These are phyloP conservation scores for Druceiella hillmani DNA, from an alignment of 2,888 invertebrate genomes.

Conservation along the genomic window DNA sequence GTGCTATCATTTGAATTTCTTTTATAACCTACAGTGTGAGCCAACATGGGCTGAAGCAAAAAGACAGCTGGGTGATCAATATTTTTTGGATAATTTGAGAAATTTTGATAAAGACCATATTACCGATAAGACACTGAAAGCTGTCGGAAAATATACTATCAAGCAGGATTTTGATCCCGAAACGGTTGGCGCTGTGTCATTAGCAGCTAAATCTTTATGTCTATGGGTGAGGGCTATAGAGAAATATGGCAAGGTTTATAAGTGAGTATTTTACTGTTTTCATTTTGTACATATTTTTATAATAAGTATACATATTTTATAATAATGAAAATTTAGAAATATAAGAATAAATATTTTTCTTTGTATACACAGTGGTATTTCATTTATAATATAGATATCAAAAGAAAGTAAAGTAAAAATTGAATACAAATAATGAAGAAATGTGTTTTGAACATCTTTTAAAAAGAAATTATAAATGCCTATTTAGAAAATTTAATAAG, in stretches of 20 bases:
- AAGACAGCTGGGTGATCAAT: slow-evolving; percentile 74
- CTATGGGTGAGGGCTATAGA: slow-evolving; percentile 91
- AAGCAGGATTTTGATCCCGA: slow-evolving; percentile 84
- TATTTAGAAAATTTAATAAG: not conserved
- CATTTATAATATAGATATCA: too few species aligned
- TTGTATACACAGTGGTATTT: too few species aligned
- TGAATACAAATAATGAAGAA: too few species aligned
- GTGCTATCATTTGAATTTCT: slow-evolving; percentile 9
- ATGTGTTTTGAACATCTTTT: too few species aligned
- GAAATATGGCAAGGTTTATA: slow-evolving; percentile 83
- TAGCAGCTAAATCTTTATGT: slow-evolving; percentile 82
- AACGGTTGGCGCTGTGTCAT: slow-evolving; percentile 78
- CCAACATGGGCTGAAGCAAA: slow-evolving; percentile 88
- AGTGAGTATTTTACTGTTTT: slow-evolving; percentile 53
- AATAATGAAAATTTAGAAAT: too few species aligned
- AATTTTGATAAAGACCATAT: slow-evolving; percentile 89
- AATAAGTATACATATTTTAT: too few species aligned
- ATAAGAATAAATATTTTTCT: too few species aligned
- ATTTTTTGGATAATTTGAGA: slow-evolving; percentile 70
- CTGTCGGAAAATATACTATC: slow-evolving; percentile 71
- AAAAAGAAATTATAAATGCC: not conserved
- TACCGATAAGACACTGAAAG: slow-evolving; percentile 72
- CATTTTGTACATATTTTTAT: too few species aligned
- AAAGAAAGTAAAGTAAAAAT: too few species aligned
- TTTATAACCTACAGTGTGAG: slow-evolving; percentile 48